Percentiles rank a stretch among this genome's conserved stretches.
phyloP scores from a whole-genome alignment of 2,113 vertebrate genomes.

The Circaetus gallicus region DNA sequence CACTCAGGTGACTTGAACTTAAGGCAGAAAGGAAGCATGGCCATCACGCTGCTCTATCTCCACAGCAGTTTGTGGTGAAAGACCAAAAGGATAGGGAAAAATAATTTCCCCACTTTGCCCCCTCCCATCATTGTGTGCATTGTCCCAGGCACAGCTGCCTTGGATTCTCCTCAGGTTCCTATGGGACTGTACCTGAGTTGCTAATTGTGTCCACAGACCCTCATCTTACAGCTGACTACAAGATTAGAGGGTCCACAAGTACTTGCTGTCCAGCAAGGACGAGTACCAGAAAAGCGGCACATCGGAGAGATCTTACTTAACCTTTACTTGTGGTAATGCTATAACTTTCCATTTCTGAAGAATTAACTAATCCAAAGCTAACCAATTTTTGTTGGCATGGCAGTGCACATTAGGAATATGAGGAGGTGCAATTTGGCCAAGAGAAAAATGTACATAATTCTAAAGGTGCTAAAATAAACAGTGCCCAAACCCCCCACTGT shows the following conservation, averaged over 20 bases:
- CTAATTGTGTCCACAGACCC: neutral
- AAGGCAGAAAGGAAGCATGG: neutral
- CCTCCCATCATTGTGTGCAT: neutral
- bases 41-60: neutral
- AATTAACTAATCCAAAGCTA: neutral
- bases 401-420: neutral
- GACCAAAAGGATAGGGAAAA: neutral
- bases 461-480: neutral
- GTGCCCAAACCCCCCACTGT: neutral
- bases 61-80: neutral
- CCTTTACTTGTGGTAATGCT: neutral
- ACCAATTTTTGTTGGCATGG: neutral
- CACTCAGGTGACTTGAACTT: neutral
- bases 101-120: neutral
- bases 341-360: neutral
- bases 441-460: neutral
- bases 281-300: neutral
- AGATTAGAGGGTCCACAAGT: neutral
- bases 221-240: neutral
- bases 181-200: fast-evolving
- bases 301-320: neutral
- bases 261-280: neutral
- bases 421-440: neutral
- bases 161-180: neutral
- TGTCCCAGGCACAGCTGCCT: neutral